Evolutionary conservation across 2,888 invertebrate genomes (phyloP).

Genomic region (Macrophya alboannulata): DNA sequence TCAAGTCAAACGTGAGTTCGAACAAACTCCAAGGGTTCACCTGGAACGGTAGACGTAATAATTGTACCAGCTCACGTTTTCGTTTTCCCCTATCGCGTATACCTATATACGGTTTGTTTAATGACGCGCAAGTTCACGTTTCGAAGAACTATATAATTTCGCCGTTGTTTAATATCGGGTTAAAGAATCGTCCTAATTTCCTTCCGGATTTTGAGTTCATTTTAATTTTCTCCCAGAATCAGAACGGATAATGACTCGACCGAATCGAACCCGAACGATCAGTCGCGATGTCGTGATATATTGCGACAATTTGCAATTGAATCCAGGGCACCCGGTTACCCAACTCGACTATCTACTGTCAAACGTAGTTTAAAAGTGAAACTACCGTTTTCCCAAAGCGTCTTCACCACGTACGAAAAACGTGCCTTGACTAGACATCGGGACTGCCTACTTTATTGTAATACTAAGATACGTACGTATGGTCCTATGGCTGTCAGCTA

Average conservation of each 20-base stretch:
- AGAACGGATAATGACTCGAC: too few species aligned
- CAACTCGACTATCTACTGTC: constrained; percentile 21
- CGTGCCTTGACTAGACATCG: constrained; percentile 46
- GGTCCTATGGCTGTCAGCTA: too few species aligned
- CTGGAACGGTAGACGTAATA: not conserved
- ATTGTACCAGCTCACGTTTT: constrained; percentile 13
- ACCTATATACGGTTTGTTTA: not conserved
- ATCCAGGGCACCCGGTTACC: constrained; percentile 53
- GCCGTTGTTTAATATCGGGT: not conserved
- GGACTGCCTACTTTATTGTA: constrained; percentile 21
- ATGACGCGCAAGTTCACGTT: constrained; percentile 2
- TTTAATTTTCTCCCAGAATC: too few species aligned
- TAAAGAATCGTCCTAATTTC: not conserved
- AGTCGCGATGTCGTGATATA: not conserved
- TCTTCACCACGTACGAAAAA: constrained; percentile 51
- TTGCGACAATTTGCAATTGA: constrained; percentile 41
- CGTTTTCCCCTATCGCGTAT: not conserved
- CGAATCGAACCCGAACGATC: constrained; percentile 6
- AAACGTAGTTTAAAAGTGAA: constrained; percentile 59
- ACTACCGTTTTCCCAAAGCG: constrained; percentile 57
- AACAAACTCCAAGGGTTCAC: constrained; percentile 10
- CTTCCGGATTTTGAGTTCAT: not conserved
- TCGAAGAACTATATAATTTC: not conserved
- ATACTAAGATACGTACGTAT: not conserved
- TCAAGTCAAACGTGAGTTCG: constrained; percentile 25